Evolutionary conservation across 2,888 invertebrate species (phyloP).

Genomic region (Spatulosminthurus flaviceps): DNA sequence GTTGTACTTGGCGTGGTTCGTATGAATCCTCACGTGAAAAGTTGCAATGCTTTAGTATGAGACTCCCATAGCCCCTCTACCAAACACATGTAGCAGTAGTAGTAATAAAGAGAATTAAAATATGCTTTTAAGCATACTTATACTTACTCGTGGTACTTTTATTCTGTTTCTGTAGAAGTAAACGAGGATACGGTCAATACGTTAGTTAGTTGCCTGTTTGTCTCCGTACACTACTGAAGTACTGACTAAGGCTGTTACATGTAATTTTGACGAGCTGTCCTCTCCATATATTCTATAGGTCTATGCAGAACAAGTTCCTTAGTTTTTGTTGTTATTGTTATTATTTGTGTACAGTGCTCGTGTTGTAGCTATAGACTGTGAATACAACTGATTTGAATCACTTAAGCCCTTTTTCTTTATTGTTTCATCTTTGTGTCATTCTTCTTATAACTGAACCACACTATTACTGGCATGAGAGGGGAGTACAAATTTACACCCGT

Average conservation of each 20-base stretch:
- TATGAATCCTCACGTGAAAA: not conserved
- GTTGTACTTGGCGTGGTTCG: not conserved
- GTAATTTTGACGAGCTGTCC: not conserved
- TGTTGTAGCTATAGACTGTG: not conserved
- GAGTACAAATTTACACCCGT: too few species aligned
- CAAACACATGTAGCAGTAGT: not conserved
- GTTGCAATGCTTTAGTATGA: not conserved
- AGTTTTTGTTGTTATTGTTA: constrained; percentile 2
- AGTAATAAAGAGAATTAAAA: not conserved
- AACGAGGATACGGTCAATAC: constrained; percentile 1
- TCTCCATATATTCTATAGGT: too few species aligned
- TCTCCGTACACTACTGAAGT: not conserved
- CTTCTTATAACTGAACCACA: too few species aligned
- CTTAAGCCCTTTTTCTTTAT: constrained; percentile 1
- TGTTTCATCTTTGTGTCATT: not conserved
- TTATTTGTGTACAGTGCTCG: not conserved
- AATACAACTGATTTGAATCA: not conserved
- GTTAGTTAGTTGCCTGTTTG: not conserved
- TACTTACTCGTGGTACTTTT: too few species aligned
- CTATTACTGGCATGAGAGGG: too few species aligned
- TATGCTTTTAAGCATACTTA: not conserved
- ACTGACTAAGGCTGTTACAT: not conserved
- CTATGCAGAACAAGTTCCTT: not conserved
- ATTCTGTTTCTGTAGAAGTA: not conserved
- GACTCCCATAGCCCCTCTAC: not conserved